A percentile compares a stretch with the other conserved stretches of the same genome.
Conservation (phyloP, 2,113 vertebrate species). For the Odontophorus gujanensis region DNA sequence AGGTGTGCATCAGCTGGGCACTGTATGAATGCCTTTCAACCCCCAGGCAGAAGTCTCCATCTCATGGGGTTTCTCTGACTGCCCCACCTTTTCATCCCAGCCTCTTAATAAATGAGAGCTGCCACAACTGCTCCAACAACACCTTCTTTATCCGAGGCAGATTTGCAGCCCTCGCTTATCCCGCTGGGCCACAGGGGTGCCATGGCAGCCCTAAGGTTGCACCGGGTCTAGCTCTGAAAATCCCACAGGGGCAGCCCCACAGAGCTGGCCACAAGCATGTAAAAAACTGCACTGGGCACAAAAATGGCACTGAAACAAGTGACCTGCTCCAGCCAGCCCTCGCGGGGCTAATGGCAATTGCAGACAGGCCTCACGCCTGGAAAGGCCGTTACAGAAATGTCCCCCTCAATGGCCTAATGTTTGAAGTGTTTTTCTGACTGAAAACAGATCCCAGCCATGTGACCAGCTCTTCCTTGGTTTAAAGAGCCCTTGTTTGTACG, state of each 20-base stretch:
- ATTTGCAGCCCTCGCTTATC: not conserved
- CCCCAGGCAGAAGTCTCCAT: not conserved
- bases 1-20: too few species aligned
- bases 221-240: not conserved
- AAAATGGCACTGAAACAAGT: accelerated
- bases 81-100: not conserved
- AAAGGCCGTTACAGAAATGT: accelerated
- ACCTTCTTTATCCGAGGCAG: not conserved
- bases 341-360: accelerated
- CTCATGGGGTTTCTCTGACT: not conserved
- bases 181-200: accelerated
- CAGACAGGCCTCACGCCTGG: not conserved
- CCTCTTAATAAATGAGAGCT: accelerated
- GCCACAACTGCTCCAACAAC: accelerated
- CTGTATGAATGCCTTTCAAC: not conserved
- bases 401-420: slow-evolving; percentile 42
- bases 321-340: not conserved
- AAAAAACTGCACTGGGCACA: not conserved
- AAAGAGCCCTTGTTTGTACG: slow-evolving; percentile 74
- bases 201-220: accelerated
- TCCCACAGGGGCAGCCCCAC: not conserved
- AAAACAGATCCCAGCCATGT: slow-evolving; percentile 73
- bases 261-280: not conserved
- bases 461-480: slow-evolving; percentile 70
- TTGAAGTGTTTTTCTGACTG: slow-evolving; percentile 61